phyloP scores from a whole-genome alignment of 2,888 invertebrate genomes.

The Celastrina argiolus region DNA sequence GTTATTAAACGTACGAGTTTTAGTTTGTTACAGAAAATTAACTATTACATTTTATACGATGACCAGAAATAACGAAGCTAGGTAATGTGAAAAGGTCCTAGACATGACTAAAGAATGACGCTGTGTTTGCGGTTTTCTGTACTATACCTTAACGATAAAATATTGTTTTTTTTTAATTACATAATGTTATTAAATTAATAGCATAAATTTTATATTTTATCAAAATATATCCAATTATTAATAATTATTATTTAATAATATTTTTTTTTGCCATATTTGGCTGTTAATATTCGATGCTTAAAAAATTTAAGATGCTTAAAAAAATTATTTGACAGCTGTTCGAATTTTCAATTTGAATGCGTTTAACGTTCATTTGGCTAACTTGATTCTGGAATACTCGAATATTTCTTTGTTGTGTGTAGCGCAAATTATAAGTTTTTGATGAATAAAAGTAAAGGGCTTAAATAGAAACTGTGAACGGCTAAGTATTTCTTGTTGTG shows the following conservation, averaged over 20 bases:
- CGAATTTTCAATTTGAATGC: conserved; percentile 51
- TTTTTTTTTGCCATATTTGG: background rate
- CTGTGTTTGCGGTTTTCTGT: too few relatives aligned
- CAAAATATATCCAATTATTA: too few relatives aligned
- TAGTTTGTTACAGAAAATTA: too few relatives aligned
- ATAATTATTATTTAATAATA: too few relatives aligned
- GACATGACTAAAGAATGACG: too few relatives aligned
- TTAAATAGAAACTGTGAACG: background rate
- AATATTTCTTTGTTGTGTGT: conserved; percentile 31
- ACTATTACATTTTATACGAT: too few relatives aligned
- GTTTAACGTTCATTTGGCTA: conserved; percentile 47
- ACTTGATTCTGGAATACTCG: conserved; percentile 27
- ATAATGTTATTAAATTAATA: too few relatives aligned
- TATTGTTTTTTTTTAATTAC: background rate
- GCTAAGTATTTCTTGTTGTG: background rate
- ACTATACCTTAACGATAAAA: background rate
- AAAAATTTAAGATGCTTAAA: background rate
- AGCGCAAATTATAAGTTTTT: conserved; percentile 25
- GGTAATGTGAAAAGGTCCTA: too few relatives aligned
- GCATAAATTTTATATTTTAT: too few relatives aligned
- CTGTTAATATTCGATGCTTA: background rate
- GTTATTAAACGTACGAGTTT: too few relatives aligned
- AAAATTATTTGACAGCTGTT: conserved; percentile 34
- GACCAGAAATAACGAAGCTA: too few relatives aligned
- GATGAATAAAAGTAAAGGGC: background rate